These are phyloP conservation scores for Trilocha varians DNA, from an alignment of 2,888 invertebrate species.

Conservation along the genomic window DNA sequence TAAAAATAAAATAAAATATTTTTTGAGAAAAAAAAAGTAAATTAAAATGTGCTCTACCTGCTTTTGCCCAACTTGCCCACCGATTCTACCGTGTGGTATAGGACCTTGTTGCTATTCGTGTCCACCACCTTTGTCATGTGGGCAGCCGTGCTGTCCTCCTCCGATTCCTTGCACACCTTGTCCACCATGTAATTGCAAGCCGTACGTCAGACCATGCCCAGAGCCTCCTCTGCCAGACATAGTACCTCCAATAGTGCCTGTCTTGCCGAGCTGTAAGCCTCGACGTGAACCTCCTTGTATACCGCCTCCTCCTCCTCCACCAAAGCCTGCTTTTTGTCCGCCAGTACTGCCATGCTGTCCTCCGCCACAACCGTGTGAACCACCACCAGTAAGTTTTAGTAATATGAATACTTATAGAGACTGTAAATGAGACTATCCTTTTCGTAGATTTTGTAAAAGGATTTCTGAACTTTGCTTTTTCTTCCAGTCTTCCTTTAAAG, in stretches of 20 bases:
- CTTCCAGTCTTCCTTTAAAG: too few relatives aligned
- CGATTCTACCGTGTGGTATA: conserved; percentile 53
- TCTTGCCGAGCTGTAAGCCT: conserved; percentile 48
- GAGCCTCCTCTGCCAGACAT: conserved; percentile 51
- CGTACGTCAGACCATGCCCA: conserved; percentile 49
- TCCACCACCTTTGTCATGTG: conserved; percentile 45
- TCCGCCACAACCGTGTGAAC: conserved; percentile 55
- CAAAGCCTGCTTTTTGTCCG: conserved; percentile 49
- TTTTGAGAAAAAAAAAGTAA: too few relatives aligned
- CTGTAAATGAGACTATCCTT: too few relatives aligned
- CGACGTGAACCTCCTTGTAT: conserved; percentile 43
- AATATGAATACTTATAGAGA: background rate
- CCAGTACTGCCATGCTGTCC: conserved; percentile 60
- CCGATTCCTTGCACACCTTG: conserved; percentile 56
- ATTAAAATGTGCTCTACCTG: conserved; percentile 37
- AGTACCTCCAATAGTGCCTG: conserved; percentile 57
- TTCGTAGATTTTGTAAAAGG: too few relatives aligned
- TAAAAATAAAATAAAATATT: conserved; percentile 4
- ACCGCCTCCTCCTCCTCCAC: conserved; percentile 39
- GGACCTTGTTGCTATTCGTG: conserved; percentile 43
- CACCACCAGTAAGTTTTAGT: conserved; percentile 45
- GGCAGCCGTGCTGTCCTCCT: conserved; percentile 53
- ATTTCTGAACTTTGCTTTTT: too few relatives aligned
- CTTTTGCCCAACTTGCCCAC: conserved; percentile 54
- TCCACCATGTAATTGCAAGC: conserved; percentile 50